Conservation (phyloP, 2,797 vertebrate genomes). For the Apogon hyalosoma region DNA sequence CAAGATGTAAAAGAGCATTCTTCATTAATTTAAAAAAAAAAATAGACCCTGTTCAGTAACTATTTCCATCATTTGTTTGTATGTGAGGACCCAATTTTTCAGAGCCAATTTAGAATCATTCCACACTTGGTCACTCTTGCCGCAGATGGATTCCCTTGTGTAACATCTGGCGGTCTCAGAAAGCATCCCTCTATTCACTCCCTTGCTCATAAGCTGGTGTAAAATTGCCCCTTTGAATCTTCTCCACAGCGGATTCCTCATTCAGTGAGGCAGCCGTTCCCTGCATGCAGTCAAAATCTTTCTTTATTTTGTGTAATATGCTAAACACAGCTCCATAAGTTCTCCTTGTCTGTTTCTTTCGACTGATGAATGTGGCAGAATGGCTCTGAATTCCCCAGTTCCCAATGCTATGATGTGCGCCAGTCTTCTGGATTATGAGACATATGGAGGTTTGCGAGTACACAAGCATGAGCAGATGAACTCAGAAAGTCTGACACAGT, state of each 20-base stretch:
- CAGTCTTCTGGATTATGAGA: constrained; percentile 72
- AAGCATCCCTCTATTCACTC: constrained; percentile 68
- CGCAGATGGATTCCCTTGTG: constrained; percentile 75
- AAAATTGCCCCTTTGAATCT: constrained; percentile 80
- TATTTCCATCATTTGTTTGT: constrained; percentile 57
- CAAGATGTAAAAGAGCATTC: constrained; percentile 35
- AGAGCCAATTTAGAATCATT: constrained; percentile 70
- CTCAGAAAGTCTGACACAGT: constrained; percentile 33
- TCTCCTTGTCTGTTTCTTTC: constrained; percentile 62
- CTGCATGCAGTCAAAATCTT: constrained; percentile 51
- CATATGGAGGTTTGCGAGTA: constrained; percentile 69
- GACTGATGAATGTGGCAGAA: constrained; percentile 73
- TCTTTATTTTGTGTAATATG: constrained; percentile 67
- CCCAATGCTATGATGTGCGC: constrained; percentile 64
- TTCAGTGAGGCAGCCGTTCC: constrained; percentile 52
- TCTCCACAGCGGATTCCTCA: constrained; percentile 58
- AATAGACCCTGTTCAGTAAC: constrained; percentile 24
- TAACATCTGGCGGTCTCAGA: constrained; percentile 68
- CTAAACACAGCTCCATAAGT: constrained; percentile 61
- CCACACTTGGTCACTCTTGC: constrained; percentile 68
- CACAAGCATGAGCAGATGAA: constrained; percentile 62
- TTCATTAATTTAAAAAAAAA: constrained; percentile 26
- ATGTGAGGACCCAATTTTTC: constrained; percentile 53
- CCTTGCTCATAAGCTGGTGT: constrained; percentile 76
- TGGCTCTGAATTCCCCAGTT: constrained; percentile 61